Evolutionary conservation across 2,888 invertebrate genomes (phyloP).

Genomic region (Hemithea aestivaria): DNA sequence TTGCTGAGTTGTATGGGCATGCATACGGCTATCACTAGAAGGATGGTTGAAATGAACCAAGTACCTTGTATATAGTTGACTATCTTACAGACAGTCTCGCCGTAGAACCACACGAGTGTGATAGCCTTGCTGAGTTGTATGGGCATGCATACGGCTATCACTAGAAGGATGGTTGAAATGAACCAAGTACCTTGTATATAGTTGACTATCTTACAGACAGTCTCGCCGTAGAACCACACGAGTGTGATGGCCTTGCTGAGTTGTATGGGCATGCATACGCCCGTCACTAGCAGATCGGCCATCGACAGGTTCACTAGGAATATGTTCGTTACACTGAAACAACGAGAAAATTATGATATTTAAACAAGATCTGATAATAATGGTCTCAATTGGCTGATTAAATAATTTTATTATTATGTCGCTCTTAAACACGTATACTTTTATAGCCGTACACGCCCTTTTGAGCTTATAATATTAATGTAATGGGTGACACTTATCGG

Average conservation of each 20-base stretch:
- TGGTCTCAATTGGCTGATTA: too few species aligned
- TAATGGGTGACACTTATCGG: too few species aligned
- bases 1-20: constrained; percentile 87
- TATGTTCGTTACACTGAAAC: constrained; percentile 85
- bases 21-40: constrained; percentile 84
- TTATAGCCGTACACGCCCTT: too few species aligned
- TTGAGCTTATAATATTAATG: too few species aligned
- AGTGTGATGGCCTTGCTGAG: constrained; percentile 84
- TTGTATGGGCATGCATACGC: constrained; percentile 86
- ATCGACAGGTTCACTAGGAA: constrained; percentile 86
- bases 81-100: constrained; percentile 85
- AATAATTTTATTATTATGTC: too few species aligned
- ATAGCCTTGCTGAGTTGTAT: constrained; percentile 85
- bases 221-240: constrained; percentile 85
- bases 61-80: constrained; percentile 88
- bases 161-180: too few species aligned
- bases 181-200: constrained; percentile 91
- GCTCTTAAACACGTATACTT: too few species aligned
- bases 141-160: constrained; percentile 86
- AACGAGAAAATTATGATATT: constrained; percentile 28
- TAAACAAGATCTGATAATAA: too few species aligned
- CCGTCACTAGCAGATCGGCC: constrained; percentile 85
- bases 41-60: too few species aligned
- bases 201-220: constrained; percentile 85
- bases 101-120: constrained; percentile 85